Conservation (phyloP, 2,797 vertebrate species). For the Adelosebastes latens region DNA sequence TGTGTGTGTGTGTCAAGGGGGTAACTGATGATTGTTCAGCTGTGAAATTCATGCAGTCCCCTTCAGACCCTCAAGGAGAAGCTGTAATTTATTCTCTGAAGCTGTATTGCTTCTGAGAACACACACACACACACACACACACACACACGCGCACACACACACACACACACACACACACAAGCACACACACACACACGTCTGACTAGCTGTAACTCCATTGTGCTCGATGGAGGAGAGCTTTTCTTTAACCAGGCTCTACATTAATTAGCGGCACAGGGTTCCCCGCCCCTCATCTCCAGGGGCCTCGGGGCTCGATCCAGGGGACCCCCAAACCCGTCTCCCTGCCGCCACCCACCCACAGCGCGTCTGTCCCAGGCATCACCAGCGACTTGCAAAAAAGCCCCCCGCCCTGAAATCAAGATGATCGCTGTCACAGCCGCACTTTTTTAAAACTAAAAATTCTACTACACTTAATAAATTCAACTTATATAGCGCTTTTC, state of each 20-base stretch:
- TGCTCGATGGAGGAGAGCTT: slow-evolving; percentile 26
- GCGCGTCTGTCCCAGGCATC: slow-evolving; percentile 52
- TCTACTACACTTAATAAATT: not conserved
- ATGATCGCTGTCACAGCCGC: not conserved
- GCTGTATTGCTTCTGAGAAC: slow-evolving; percentile 32
- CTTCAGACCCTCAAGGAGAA: slow-evolving; percentile 63
- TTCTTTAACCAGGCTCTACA: slow-evolving; percentile 45
- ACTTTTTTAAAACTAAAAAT: not conserved
- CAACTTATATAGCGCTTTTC: too few species aligned
- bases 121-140: not conserved
- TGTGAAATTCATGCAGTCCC: slow-evolving; percentile 73
- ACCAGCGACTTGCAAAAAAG: not conserved
- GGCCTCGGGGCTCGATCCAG: slow-evolving; percentile 26
- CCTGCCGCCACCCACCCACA: slow-evolving; percentile 47
- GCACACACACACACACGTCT: slow-evolving; percentile 2
- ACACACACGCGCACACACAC: not conserved
- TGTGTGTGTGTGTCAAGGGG: slow-evolving; percentile 15
- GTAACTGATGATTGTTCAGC: slow-evolving; percentile 61
- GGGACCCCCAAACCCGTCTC: slow-evolving; percentile 18
- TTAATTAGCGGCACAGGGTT: slow-evolving; percentile 69
- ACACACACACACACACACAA: not conserved
- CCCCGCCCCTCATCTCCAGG: slow-evolving; percentile 42
- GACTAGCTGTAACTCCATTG: not conserved
- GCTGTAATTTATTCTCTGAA: slow-evolving; percentile 68
- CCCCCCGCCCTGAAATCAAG: not conserved